Conservation (phyloP, 1,140 invertebrate species). For the Melipona quadrifasciata region DNA sequence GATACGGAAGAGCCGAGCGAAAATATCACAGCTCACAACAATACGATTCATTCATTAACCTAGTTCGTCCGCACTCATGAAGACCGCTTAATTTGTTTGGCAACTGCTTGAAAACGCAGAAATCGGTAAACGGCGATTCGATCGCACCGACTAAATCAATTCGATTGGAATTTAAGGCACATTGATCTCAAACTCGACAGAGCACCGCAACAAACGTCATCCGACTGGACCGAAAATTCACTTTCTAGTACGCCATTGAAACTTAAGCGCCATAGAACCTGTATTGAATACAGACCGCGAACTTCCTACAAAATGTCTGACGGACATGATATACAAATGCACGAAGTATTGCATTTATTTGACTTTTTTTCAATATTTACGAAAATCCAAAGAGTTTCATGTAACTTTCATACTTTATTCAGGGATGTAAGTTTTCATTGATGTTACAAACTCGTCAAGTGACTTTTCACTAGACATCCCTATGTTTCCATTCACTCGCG, state of each 20-base stretch:
- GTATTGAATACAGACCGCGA: conserved; percentile 1
- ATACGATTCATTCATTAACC: conserved; percentile 40
- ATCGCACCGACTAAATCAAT: not conserved
- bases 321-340: not conserved
- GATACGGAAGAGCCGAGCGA: not conserved
- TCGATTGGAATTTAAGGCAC: not conserved
- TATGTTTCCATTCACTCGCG: too few species aligned
- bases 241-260: not conserved
- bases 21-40: conserved; percentile 8
- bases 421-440: not conserved
- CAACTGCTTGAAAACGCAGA: not conserved
- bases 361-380: not conserved
- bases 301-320: not conserved
- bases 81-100: conserved; percentile 27
- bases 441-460: not conserved
- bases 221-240: conserved; percentile 6
- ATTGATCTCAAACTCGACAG: not conserved
- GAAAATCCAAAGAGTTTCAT: not conserved
- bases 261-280: conserved; percentile 22
- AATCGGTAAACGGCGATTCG: not conserved
- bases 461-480: not conserved
- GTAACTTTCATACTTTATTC: not conserved
- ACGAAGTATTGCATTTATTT: not conserved
- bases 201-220: not conserved
- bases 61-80: conserved; percentile 22